A percentile compares a stretch with the other conserved stretches of the same genome.
These are phyloP conservation scores for Panthera leo DNA, from an alignment of 2,113 vertebrate species.

Conservation along the genomic window DNA sequence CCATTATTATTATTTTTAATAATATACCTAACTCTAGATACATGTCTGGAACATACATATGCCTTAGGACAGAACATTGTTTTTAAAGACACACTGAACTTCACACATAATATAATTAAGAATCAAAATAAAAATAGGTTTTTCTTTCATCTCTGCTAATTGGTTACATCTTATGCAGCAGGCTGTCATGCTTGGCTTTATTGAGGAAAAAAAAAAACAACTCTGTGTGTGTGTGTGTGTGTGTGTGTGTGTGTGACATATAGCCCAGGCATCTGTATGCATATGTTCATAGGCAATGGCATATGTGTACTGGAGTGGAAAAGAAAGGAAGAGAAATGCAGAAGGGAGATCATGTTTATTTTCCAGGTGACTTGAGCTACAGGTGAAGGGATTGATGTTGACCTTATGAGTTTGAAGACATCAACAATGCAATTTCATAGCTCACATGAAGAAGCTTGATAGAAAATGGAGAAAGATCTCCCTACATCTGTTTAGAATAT, in stretches of 20 bases:
- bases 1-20: background rate
- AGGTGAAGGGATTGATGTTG: background rate
- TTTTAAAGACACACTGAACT: background rate
- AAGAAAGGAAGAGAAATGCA: background rate
- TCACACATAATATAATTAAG: background rate
- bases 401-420: background rate
- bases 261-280: background rate
- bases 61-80: background rate
- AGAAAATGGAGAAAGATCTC: background rate
- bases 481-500: background rate
- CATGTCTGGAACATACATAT: background rate
- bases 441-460: background rate
- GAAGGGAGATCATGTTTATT: background rate
- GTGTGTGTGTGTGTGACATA: background rate
- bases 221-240: background rate
- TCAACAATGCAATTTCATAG: background rate
- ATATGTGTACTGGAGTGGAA: background rate
- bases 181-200: background rate
- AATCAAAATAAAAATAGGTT: background rate
- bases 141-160: background rate
- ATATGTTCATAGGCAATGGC: background rate
- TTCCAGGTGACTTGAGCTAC: background rate
- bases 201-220: background rate
- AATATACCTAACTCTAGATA: background rate
- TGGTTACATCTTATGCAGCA: background rate